These are phyloP conservation scores for Leucophenga varia DNA, from an alignment of 1,140 invertebrate species.

Conservation along the genomic window DNA sequence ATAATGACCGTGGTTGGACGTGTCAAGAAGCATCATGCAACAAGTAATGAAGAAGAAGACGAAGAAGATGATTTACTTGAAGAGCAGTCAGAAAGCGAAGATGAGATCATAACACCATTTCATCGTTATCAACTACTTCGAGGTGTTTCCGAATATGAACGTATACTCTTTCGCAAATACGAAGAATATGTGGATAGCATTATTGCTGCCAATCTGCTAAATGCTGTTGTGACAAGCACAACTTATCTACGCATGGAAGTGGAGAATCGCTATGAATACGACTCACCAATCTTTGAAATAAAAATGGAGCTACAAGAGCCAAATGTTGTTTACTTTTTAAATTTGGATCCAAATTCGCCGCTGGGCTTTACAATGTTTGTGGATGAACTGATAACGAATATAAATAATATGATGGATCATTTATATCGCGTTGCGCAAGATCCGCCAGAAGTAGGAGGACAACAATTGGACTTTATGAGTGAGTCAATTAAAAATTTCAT, in stretches of 20 bases:
- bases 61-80: conserved; percentile 31
- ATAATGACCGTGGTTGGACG: conserved; percentile 21
- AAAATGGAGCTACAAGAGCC: conserved; percentile 65
- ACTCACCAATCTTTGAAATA: conserved; percentile 64
- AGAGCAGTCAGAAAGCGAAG: conserved; percentile 27
- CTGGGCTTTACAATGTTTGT: conserved; percentile 64
- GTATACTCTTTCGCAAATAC: conserved; percentile 57
- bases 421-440: conserved; percentile 31
- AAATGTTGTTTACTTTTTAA: conserved; percentile 65
- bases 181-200: conserved; percentile 67
- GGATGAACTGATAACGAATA: conserved; percentile 63
- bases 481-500: background rate
- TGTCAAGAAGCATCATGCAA: conserved; percentile 16
- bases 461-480: conserved; percentile 17
- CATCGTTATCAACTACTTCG: conserved; percentile 34
- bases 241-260: conserved; percentile 53
- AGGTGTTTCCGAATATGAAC: conserved; percentile 22
- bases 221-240: conserved; percentile 56
- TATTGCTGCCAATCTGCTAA: conserved; percentile 63
- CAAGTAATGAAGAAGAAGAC: conserved; percentile 2
- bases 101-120: conserved; percentile 26
- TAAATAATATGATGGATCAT: conserved; percentile 61
- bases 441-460: conserved; percentile 16
- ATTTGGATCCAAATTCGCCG: conserved; percentile 62
- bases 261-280: conserved; percentile 39